These are phyloP conservation scores for Enteromius fasciolatus DNA, from an alignment of 2,797 vertebrate species.

Conservation along the genomic window DNA sequence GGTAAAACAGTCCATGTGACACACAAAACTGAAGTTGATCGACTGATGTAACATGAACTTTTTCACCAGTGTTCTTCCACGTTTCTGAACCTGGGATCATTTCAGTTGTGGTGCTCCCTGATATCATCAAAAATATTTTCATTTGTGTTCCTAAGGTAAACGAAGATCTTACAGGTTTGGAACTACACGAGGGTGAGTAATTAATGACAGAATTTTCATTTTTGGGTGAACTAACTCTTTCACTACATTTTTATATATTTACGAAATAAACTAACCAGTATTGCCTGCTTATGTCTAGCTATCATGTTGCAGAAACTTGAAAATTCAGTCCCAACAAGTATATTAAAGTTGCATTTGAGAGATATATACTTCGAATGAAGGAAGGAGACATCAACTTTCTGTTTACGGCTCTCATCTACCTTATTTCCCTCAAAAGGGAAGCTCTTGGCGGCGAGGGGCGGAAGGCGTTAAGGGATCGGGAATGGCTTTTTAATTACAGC, in stretches of 20 bases:
- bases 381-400: slow-evolving; percentile 14
- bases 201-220: too few species aligned
- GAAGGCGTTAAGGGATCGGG: slow-evolving; percentile 41
- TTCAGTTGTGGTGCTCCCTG: too few species aligned
- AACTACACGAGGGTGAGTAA: too few species aligned
- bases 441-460: slow-evolving; percentile 19
- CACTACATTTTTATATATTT: not conserved
- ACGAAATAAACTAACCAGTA: not conserved
- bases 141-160: too few species aligned
- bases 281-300: not conserved
- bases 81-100: too few species aligned
- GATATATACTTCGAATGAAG: not conserved
- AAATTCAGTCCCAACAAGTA: not conserved
- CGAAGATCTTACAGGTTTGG: too few species aligned
- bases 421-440: slow-evolving; percentile 10
- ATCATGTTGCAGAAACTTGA: not conserved
- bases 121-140: too few species aligned
- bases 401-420: not conserved
- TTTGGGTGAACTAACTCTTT: not conserved
- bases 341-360: not conserved
- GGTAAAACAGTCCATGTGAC: too few species aligned
- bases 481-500: slow-evolving; percentile 61
- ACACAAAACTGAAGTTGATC: too few species aligned
- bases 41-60: too few species aligned
- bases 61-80: too few species aligned